Conservation (phyloP, 30 jellyfish, hydroid and myxozoan genomes). For the Turritopsis rubra region DNA sequence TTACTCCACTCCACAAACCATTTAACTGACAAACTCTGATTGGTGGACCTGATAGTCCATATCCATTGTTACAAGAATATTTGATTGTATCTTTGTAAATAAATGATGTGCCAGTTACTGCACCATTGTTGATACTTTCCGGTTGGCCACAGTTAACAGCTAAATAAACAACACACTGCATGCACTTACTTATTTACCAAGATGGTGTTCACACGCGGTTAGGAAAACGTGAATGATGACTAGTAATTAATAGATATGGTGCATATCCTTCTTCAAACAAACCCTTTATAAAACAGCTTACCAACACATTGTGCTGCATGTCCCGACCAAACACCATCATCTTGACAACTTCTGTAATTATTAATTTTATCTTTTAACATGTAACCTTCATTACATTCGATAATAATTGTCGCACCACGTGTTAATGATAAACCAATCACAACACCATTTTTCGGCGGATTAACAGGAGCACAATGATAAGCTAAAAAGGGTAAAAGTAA, state of each 20-base stretch:
- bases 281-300: too few relatives aligned
- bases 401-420: constrained; percentile 71
- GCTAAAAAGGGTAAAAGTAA: constrained; percentile 35
- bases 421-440: constrained; percentile 65
- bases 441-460: constrained; percentile 70
- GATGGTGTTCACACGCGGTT: background rate
- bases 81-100: constrained; percentile 50
- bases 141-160: constrained; percentile 79
- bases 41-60: constrained; percentile 77
- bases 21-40: constrained; percentile 61
- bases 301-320: constrained; percentile 66
- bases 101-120: constrained; percentile 48
- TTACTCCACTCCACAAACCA: constrained; percentile 94
- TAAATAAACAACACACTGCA: background rate
- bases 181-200: too few relatives aligned
- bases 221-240: too few relatives aligned
- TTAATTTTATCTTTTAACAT: constrained; percentile 51
- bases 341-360: constrained; percentile 72
- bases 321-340: constrained; percentile 69
- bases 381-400: constrained; percentile 72
- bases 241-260: too few relatives aligned
- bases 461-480: constrained; percentile 61
- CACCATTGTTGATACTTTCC: constrained; percentile 54
- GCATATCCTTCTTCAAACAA: too few relatives aligned
- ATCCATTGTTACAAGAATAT: constrained; percentile 67